Evolutionary conservation across 2,888 invertebrate species (phyloP).

Genomic region (Chrysolina oricalcia): DNA sequence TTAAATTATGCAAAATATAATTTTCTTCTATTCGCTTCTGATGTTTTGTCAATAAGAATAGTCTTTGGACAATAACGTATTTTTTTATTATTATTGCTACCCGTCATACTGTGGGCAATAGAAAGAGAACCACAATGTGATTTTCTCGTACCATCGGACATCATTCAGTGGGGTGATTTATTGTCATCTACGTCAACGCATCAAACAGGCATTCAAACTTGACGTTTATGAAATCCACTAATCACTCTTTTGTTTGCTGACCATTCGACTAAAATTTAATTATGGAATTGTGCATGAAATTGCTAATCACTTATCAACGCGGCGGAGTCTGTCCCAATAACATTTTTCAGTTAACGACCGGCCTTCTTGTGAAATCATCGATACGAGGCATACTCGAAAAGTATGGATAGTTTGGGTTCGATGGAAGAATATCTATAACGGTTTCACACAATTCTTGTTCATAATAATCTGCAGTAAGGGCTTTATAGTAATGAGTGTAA

Average conservation of each 20-base stretch:
- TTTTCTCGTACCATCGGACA: neutral
- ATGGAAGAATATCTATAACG: too few relatives aligned
- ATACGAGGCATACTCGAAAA: neutral
- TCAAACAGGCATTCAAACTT: neutral
- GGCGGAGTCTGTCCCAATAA: neutral
- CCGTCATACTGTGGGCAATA: too few relatives aligned
- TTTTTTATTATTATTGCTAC: too few relatives aligned
- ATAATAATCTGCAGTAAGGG: too few relatives aligned
- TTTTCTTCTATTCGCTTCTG: too few relatives aligned
- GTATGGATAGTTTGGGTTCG: neutral
- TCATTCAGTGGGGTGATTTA: conserved; percentile 2
- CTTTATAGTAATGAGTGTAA: too few relatives aligned
- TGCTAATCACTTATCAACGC: conserved; percentile 7
- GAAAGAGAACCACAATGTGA: neutral
- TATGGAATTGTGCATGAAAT: conserved; percentile 5
- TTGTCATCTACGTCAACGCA: conserved; percentile 12
- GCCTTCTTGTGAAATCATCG: neutral
- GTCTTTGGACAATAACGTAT: too few relatives aligned
- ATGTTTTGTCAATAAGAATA: too few relatives aligned
- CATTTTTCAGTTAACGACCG: conserved; percentile 4
- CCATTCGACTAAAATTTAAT: conserved; percentile 9
- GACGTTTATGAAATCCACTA: conserved; percentile 20
- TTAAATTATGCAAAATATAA: too few relatives aligned
- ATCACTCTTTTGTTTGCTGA: conserved; percentile 10
- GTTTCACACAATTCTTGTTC: too few relatives aligned